Conservation (phyloP, 2,888 invertebrate species). For the Mycogona germanica region DNA sequence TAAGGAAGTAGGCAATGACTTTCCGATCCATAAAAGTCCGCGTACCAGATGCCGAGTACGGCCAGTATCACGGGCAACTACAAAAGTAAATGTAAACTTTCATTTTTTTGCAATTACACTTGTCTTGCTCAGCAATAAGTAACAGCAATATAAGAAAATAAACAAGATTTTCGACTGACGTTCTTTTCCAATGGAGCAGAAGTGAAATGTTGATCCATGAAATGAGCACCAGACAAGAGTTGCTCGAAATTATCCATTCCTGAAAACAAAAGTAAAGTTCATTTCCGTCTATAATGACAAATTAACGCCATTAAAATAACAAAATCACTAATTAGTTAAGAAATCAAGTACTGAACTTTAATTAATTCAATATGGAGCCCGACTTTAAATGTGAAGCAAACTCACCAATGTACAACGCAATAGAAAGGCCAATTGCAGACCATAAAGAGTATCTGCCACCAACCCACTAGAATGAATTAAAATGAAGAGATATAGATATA, state of each 20-base stretch:
- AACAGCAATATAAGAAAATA: background rate
- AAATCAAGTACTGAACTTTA: background rate
- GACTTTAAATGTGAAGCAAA: no score
- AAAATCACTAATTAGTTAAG: background rate
- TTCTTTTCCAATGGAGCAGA: conserved; percentile 79
- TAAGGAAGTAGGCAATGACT: conserved; percentile 95
- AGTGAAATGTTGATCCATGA: conserved; percentile 86
- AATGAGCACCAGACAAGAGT: conserved; percentile 79
- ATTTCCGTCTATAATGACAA: no score
- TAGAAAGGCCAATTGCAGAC: conserved; percentile 98
- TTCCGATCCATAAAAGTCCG: conserved; percentile 88
- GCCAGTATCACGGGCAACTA: conserved; percentile 90
- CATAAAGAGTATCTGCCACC: conserved; percentile 95
- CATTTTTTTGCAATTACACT: background rate
- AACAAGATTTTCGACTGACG: conserved; percentile 44
- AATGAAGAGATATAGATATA: no score
- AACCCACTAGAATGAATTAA: conserved; percentile 55
- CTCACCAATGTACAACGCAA: conserved; percentile 74
- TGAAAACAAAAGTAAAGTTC: conserved; percentile 21
- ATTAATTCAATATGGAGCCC: no score
- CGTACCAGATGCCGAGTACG: conserved; percentile 83
- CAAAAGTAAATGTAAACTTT: conserved; percentile 16
- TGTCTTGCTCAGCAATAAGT: background rate
- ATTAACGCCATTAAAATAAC: background rate
- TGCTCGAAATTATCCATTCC: conserved; percentile 84